Percentiles rank a stretch among this genome's conserved stretches.
phyloP scores from a whole-genome alignment of 2,888 invertebrate species.

The Ormyrus rosae region DNA sequence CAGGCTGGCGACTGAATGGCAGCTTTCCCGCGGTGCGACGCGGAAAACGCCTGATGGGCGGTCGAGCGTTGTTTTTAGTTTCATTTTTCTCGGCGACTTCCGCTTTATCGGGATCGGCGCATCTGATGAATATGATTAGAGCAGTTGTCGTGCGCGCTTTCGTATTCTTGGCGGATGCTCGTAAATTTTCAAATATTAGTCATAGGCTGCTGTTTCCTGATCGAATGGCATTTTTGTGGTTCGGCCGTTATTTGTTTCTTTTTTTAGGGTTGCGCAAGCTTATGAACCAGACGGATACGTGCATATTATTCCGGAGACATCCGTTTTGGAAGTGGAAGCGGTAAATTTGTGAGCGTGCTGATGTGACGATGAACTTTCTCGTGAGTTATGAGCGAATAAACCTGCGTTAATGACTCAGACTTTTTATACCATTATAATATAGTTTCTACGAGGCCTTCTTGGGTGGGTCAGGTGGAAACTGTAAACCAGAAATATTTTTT shows the following conservation, averaged over 20 bases:
- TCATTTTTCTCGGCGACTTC: background rate
- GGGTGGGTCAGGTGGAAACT: too few species aligned
- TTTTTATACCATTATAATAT: too few species aligned
- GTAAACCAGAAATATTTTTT: too few species aligned
- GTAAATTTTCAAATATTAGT: slow-evolving; percentile 43
- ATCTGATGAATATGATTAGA: slow-evolving; percentile 48
- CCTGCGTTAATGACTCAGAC: too few species aligned
- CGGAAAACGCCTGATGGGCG: slow-evolving; percentile 6
- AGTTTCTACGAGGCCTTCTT: too few species aligned
- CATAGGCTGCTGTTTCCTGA: slow-evolving; percentile 6
- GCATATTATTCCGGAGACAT: background rate
- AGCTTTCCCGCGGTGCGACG: too few species aligned
- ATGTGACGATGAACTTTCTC: background rate
- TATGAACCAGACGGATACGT: too few species aligned
- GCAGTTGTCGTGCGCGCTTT: slow-evolving; percentile 35
- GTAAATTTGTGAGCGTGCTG: background rate
- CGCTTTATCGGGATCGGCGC: slow-evolving; percentile 22
- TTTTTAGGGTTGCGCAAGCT: too few species aligned
- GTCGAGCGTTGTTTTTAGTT: background rate
- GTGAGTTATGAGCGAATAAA: too few species aligned
- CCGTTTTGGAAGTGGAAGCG: background rate
- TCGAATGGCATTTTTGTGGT: too few species aligned
- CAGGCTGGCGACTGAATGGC: too few species aligned
- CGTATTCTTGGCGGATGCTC: slow-evolving; percentile 4
- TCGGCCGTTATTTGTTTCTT: too few species aligned